phyloP scores from a whole-genome alignment of 2,797 vertebrate species.

The Pseudotriccus pelzelni region DNA sequence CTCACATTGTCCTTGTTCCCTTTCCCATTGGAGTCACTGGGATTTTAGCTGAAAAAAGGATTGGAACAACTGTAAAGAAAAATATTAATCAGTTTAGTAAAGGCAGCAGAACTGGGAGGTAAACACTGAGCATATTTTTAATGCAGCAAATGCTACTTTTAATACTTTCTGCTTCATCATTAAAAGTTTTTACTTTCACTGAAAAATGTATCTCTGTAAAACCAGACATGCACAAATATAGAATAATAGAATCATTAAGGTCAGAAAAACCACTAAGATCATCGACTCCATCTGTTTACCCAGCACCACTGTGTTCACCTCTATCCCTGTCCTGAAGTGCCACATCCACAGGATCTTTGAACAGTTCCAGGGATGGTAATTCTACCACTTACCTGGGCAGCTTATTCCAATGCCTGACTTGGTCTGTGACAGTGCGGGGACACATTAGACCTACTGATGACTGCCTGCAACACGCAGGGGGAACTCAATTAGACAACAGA shows the following conservation, averaged over 20 bases:
- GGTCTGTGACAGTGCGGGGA: background rate
- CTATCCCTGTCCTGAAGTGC: fast-evolving
- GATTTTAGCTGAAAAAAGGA: background rate
- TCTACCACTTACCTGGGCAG: background rate
- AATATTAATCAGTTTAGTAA: background rate
- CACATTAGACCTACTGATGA: background rate
- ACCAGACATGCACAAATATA: background rate
- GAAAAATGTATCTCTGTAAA: background rate
- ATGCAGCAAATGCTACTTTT: background rate
- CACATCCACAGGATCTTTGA: background rate
- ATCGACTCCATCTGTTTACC: background rate
- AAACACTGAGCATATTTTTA: background rate
- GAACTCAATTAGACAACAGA: background rate
- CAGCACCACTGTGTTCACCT: background rate
- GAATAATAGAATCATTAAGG: background rate
- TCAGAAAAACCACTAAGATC: background rate
- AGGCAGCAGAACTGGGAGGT: fast-evolving
- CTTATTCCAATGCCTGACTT: background rate
- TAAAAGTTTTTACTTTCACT: background rate
- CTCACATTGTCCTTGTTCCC: background rate
- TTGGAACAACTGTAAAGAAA: background rate
- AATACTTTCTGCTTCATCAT: background rate
- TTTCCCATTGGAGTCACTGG: background rate
- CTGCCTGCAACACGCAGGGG: background rate
- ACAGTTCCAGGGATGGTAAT: background rate